Base-by-base conservation (phyloP, 2,888 invertebrate species). In the Drosophila rubida region DNA sequence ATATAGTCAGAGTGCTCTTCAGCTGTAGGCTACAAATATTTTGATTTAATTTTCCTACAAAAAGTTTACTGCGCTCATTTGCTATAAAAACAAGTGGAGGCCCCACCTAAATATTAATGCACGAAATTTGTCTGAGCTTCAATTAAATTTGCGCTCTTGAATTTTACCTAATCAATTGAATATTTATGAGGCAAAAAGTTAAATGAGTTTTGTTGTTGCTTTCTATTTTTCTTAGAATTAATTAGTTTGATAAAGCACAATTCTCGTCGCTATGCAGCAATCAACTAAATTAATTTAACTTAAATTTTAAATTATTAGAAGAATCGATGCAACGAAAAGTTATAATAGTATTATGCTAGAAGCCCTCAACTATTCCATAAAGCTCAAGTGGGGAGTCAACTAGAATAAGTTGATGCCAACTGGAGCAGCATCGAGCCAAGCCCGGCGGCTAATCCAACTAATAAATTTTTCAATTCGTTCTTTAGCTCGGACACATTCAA, bases 401-500 rank as follows among this genome's bases (percentile, higher is more conserved):
- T 53, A 39, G n/a, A 64, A 44, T 37, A 55, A 46, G 48, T 66
- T 59, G 16, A 53, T 41, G 7, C 7, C 27, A 44, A 44, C 13
- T 5, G 23, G 27, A 35, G 11, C 16, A 11, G 11, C 9, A 13
- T 30, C 22, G 8, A 32, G 37, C 19, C 23, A 1, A 39, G 27
- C 30, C 35, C 39, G 8, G 35, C n/a, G 41, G 53, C 57, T 74
- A 60, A 71, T 68, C 59, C 75, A 55, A 58, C 61, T 66, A 75
- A 82, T 82, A 78, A 23, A 82, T 80, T 75, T 82, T 75, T 75
- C 80, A 71, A 65, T 66, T 68, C 67, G 22, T 65, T 61, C 51
- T 37, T 27, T 60, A 37, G 44, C 9, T n/a, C 19, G 35, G 49
- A 49, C 39, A 9, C 55, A 32, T 14, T 60, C 42, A 9, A 32